Base-by-base conservation (phyloP, 2,797 vertebrate species). In the Epinephelus awoara region DNA sequence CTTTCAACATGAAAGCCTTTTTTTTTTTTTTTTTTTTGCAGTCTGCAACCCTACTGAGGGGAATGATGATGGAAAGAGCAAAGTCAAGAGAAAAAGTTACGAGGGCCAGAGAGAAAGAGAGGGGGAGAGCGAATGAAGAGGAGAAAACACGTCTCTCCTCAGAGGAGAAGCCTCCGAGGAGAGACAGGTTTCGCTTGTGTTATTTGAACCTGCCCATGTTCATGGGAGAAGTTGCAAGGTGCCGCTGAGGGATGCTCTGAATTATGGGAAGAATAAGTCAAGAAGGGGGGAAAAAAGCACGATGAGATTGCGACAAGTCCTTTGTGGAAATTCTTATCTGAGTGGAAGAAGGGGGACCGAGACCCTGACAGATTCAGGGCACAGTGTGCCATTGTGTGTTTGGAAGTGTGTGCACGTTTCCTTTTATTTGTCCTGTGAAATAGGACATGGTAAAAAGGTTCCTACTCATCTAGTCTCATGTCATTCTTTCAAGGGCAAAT, bases 331-430 rank as follows among this genome's bases (percentile, higher is more conserved):
- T 84, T 84, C 81, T 72, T 77, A 89, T 91, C 86, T 84, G 85
- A 88, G 51, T 68, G 27, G 72, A 72, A 58, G 73, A 81, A 75
- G n/a, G 42, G 62, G 80, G 78, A 80, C 83, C 42, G 21, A 68
- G 76, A 83, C 82, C 82, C 51, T 91, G 91, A 93, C 91, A 94
- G 92, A 93, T 91, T 92, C 89, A 86, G 92, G 92, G 76, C 94
- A 92, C 72, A 11, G 54, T 38, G 34, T 81, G 82, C 70, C 88
- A 79, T 21, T 72, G 72, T 72, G 61, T 68, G 69, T 70, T 64
- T 58, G 23, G 23, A 49, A 49, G 23, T 54, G 27, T 67, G n/a
- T 47, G 56, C 40, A n/a, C 68, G 65, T 54, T 68, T 46, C 47
- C 55, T 52, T 84, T 84, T 86, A 83, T 89, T 89, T 87, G 80